Evolutionary conservation across 2,888 invertebrate genomes (phyloP).

Genomic region (Lycophotia porphyrea): DNA sequence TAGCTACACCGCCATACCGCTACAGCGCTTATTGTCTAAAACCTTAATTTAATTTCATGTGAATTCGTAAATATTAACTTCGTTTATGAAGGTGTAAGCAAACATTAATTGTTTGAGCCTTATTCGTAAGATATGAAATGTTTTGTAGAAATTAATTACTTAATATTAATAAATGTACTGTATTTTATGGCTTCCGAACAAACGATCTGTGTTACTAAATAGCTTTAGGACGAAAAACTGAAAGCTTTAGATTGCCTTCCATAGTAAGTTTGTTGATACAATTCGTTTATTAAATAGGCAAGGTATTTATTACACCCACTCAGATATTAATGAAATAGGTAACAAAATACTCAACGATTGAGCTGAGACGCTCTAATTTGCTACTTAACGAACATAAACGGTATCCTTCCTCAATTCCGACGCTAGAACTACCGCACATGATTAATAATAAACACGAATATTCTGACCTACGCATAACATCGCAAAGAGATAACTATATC

Average conservation of each 20-base stretch:
- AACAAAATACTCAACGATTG: constrained; percentile 3
- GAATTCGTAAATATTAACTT: constrained; percentile 81
- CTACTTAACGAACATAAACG: constrained; percentile 20
- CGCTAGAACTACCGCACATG: constrained; percentile 24
- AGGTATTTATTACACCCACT: background rate
- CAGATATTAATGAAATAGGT: constrained; percentile 4
- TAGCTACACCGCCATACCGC: constrained; percentile 75
- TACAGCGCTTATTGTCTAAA: constrained; percentile 81
- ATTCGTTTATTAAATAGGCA: background rate
- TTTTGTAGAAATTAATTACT: constrained; percentile 60
- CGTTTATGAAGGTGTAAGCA: constrained; percentile 63
- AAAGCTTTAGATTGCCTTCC: constrained; percentile 11
- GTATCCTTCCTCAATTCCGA: constrained; percentile 19
- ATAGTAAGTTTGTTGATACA: constrained; percentile 18
- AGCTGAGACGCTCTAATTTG: constrained; percentile 4
- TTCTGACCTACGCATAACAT: constrained; percentile 44
- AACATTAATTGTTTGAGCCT: constrained; percentile 63
- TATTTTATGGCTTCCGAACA: constrained; percentile 47
- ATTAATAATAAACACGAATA: constrained; percentile 53
- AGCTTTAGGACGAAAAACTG: constrained; percentile 21
- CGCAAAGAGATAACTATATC: constrained; percentile 53
- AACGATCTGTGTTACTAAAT: constrained; percentile 29
- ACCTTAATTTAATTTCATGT: constrained; percentile 83
- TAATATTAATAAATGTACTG: constrained; percentile 52
- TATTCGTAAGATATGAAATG: constrained; percentile 56